Conservation (phyloP, 2,888 invertebrate species). For the Callinectes sapidus region DNA sequence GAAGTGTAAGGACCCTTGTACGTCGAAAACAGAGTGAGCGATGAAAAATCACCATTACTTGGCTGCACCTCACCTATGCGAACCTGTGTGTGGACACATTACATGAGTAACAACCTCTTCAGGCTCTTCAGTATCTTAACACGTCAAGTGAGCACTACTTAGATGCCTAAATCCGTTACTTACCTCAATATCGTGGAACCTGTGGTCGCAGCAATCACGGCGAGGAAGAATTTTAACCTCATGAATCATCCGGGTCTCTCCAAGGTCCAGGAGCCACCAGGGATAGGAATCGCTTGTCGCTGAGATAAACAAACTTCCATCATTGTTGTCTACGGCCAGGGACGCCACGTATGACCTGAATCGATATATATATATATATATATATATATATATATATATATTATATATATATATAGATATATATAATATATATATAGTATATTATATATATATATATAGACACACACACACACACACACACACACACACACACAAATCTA, state of each 20-base stretch:
- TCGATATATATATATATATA: no score
- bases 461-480: no score
- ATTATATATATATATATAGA: background rate
- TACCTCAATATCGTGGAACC: slow-evolving; percentile 39
- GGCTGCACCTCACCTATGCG: background rate
- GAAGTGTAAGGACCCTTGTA: slow-evolving; percentile 13
- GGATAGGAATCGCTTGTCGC: background rate
- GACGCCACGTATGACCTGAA: background rate
- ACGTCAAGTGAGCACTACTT: background rate
- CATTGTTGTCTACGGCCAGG: background rate
- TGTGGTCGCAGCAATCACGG: background rate
- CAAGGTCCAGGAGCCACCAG: slow-evolving; percentile 46
- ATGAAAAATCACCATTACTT: background rate
- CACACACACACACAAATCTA: no score
- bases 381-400: no score
- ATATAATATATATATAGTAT: background rate
- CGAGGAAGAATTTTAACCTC: slow-evolving; percentile 16
- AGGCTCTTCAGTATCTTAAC: background rate
- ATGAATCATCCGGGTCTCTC: background rate
- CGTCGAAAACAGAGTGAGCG: slow-evolving; percentile 31
- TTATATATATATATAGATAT: background rate
- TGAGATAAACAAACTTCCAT: background rate
- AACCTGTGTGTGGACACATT: background rate
- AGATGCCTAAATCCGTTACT: background rate
- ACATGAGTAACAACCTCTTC: background rate